These are phyloP conservation scores for Sarcophaga variegata DNA, from an alignment of 2,888 invertebrate species.

Conservation along the genomic window DNA sequence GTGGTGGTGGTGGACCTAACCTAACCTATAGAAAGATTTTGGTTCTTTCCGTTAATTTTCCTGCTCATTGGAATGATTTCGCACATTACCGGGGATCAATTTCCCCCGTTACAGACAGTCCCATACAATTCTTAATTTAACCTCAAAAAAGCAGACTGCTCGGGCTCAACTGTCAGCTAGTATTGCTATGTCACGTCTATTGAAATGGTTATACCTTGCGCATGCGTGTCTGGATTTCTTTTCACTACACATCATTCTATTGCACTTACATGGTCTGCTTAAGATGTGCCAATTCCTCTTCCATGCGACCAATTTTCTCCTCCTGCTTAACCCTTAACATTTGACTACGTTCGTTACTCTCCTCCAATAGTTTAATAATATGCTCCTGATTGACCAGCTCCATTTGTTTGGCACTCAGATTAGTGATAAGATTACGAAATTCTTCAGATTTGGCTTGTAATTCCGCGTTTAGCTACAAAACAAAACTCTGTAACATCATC, in stretches of 20 bases:
- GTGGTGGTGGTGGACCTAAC: too few relatives aligned
- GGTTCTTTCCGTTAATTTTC: too few relatives aligned
- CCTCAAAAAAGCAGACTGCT: too few relatives aligned
- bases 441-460: constrained; percentile 76
- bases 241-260: neutral
- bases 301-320: constrained; percentile 76
- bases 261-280: constrained; percentile 77
- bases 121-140: too few relatives aligned
- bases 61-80: too few relatives aligned
- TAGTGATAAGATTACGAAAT: constrained; percentile 75
- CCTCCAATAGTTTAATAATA: constrained; percentile 77
- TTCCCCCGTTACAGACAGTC: too few relatives aligned
- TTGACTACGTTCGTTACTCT: constrained; percentile 75
- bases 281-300: constrained; percentile 74
- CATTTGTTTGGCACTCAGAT: constrained; percentile 75
- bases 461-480: constrained; percentile 75
- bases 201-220: too few relatives aligned
- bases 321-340: constrained; percentile 76
- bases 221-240: too few relatives aligned
- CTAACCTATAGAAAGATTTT: too few relatives aligned
- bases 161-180: too few relatives aligned
- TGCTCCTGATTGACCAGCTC: constrained; percentile 76
- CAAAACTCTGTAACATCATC: neutral
- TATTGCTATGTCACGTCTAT: too few relatives aligned
- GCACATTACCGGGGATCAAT: too few relatives aligned